A percentile compares a stretch with the other conserved stretches of the same genome.
phyloP scores from a whole-genome alignment of 2,113 vertebrate species.

The Labeo catla region DNA sequence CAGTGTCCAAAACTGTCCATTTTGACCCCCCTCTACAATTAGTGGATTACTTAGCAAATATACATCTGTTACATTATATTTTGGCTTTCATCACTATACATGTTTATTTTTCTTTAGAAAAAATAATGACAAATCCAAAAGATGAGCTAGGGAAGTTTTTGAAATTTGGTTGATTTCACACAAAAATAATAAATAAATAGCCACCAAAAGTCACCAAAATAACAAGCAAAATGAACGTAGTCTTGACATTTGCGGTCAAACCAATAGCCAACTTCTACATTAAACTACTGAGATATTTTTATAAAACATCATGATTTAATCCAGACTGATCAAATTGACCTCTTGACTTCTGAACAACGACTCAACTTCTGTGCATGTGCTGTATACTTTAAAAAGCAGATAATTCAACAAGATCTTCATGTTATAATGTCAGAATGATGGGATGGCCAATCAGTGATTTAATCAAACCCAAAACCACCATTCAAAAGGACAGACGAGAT shows the following conservation, averaged over 20 bases:
- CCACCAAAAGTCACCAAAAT: background rate
- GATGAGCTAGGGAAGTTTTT: no score
- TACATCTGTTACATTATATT: no score
- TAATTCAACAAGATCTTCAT: background rate
- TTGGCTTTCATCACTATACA: no score
- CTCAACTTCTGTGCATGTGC: background rate
- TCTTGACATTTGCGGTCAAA: background rate
- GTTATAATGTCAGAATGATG: background rate
- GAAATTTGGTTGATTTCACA: no score
- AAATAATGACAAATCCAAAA: no score
- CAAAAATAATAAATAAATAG: no score
- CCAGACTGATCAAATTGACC: background rate
- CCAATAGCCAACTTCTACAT: background rate
- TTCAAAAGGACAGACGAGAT: background rate
- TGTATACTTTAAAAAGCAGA: no score
- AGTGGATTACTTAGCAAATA: no score
- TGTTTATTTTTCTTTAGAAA: no score
- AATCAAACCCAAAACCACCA: background rate
- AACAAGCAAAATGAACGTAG: background rate
- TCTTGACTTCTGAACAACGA: background rate
- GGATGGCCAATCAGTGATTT: background rate
- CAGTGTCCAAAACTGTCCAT: no score
- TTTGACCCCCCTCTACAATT: no score
- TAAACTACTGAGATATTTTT: background rate
- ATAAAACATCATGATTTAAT: background rate